phyloP scores from a whole-genome alignment of 2,797 vertebrate species.

The Myotis planiceps region DNA sequence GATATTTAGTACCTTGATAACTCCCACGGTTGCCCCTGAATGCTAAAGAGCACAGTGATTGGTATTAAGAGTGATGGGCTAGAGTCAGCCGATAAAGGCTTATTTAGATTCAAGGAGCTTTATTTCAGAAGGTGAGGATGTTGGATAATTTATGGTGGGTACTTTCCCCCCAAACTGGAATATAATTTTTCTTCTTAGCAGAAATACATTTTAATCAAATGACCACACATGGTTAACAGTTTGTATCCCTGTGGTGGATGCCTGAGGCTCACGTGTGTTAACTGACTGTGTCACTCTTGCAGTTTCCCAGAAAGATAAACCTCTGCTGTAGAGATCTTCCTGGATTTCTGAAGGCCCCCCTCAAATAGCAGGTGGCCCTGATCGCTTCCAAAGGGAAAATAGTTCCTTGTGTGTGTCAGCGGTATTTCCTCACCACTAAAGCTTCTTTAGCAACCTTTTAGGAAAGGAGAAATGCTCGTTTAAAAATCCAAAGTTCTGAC shows the following conservation, averaged over 20 bases:
- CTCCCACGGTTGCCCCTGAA: background rate
- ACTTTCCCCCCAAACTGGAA: background rate
- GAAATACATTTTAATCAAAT: background rate
- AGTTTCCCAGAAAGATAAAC: background rate
- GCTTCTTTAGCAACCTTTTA: background rate
- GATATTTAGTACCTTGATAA: background rate
- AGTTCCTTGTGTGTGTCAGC: background rate
- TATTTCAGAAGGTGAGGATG: background rate
- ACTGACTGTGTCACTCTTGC: background rate
- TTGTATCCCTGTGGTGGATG: background rate
- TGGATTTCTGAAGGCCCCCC: background rate
- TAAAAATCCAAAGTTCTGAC: slow-evolving; percentile 50
- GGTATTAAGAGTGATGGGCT: background rate
- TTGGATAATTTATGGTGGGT: background rate
- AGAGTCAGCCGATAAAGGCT: background rate
- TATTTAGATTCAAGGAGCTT: background rate
- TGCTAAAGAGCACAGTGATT: background rate
- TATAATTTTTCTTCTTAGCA: background rate
- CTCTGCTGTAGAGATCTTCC: background rate
- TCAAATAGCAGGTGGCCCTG: background rate
- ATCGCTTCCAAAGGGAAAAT: background rate
- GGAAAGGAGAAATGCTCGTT: slow-evolving; percentile 17
- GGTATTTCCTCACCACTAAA: slow-evolving; percentile 20
- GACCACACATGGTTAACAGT: background rate
- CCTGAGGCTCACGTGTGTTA: background rate